These are phyloP conservation scores for Anolis sagrei DNA, from an alignment of 2,113 vertebrate species.

Conservation along the genomic window DNA sequence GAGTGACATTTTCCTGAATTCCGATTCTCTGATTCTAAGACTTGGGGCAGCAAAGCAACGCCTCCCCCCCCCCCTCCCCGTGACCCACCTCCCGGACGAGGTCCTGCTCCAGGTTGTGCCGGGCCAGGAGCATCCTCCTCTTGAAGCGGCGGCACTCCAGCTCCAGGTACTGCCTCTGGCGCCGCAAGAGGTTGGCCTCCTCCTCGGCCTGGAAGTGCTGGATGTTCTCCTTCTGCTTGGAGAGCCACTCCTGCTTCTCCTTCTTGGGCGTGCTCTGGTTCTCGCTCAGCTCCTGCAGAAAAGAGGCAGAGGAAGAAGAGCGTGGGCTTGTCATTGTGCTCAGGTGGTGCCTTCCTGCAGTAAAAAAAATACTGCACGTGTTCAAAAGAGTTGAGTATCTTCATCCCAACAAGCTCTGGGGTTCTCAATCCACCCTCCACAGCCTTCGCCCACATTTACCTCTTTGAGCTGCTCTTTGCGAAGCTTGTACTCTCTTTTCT, in stretches of 20 bases:
- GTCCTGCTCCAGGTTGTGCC: constrained; percentile 95
- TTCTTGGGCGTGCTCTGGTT: constrained; percentile 99
- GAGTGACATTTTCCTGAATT: too few relatives aligned
- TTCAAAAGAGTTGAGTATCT: too few relatives aligned
- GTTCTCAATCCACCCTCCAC: too few relatives aligned
- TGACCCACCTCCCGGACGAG: constrained; percentile 89
- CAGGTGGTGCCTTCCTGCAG: not conserved
- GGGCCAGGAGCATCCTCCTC: constrained; percentile 93
- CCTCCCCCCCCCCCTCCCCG: not conserved
- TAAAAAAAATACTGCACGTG: too few relatives aligned
- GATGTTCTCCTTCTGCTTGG: constrained; percentile 98
- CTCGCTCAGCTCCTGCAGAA: constrained; percentile 91
- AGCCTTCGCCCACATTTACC: constrained; percentile 65
- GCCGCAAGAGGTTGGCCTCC: constrained; percentile 93
- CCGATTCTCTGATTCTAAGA: too few relatives aligned
- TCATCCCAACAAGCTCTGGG: too few relatives aligned
- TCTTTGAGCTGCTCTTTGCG: constrained; percentile 98
- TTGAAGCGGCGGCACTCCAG: constrained; percentile 97
- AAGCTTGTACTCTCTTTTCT: constrained; percentile 97
- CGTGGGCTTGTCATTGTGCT: not conserved
- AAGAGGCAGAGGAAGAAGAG: not conserved
- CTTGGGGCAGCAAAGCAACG: too few relatives aligned
- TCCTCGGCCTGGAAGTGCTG: constrained; percentile 98
- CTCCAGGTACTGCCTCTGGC: constrained; percentile 95
- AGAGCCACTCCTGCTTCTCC: constrained; percentile 98